Evolutionary conservation across 2,888 invertebrate species (phyloP).

Genomic region (Torymus tubicola): DNA sequence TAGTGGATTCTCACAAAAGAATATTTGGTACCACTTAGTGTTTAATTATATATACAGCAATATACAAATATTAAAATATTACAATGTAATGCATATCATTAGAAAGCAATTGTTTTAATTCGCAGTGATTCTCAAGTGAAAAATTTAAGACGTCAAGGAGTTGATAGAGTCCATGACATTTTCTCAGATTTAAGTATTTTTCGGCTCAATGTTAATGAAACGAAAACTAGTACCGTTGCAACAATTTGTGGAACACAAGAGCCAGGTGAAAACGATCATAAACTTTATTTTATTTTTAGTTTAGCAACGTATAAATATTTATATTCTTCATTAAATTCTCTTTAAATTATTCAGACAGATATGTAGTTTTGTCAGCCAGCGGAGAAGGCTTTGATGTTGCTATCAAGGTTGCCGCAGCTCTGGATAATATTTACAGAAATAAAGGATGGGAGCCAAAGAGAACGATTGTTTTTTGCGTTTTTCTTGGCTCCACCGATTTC

Average conservation of each 20-base stretch:
- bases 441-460: slow-evolving; percentile 70
- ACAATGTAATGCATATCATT: not conserved
- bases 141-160: slow-evolving; percentile 48
- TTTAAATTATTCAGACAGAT: slow-evolving; percentile 67
- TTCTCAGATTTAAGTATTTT: slow-evolving; percentile 59
- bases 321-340: slow-evolving; percentile 9
- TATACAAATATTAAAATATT: not conserved
- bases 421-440: slow-evolving; percentile 64
- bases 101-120: not conserved
- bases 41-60: not conserved
- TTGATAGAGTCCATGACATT: slow-evolving; percentile 58
- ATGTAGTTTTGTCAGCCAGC: slow-evolving; percentile 68
- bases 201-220: slow-evolving; percentile 60
- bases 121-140: slow-evolving; percentile 32
- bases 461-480: slow-evolving; percentile 70
- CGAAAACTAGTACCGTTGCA: slow-evolving; percentile 62
- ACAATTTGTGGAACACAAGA: slow-evolving; percentile 65
- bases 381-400: slow-evolving; percentile 66
- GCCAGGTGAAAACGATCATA: slow-evolving; percentile 41
- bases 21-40: too few relatives aligned
- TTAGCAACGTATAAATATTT: too few relatives aligned
- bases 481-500: slow-evolving; percentile 62
- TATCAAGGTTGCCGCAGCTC: slow-evolving; percentile 65
- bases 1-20: too few relatives aligned
- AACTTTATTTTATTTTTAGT: not conserved